Evolutionary conservation across 2,113 vertebrate species (phyloP), one percentile per base, ranked within the genome.

Genomic region (Hemiprocne comata): DNA sequence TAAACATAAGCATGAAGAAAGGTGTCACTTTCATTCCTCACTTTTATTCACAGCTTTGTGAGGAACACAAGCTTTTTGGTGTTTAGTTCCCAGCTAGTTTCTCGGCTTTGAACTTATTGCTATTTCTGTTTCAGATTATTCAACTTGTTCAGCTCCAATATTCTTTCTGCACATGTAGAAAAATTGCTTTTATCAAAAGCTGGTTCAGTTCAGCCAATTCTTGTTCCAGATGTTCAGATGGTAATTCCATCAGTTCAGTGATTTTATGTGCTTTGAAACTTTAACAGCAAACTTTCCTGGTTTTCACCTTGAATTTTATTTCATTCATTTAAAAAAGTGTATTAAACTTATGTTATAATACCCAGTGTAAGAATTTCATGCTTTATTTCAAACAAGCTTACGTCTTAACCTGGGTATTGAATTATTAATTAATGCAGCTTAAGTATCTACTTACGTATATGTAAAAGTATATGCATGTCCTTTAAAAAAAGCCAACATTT

Each of bases 71-170:
- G 54, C 15, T 62, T 94, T 75, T 77, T 54, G 26, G 36, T 73
- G 31, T 55, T 55, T 42, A 67, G 29, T 64, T 57, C 24, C 48
- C 77, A 29, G 18, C 44, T 62, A 60, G 34, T 82, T 91, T 87
- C 78, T 94, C 2, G 2, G 38, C 62, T 93, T 94, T 89, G 44
- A 91, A 79, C 10, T 93, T 82, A 72, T 1, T 93, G 77, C 77
- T 94, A 31, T 94, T 95, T 65, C 85, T 91, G 85, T 93, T 91
- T 93, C 77, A 74, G n/a, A 87, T 93, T 91, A 95, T 73, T 91
- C 65, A 64, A 46, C 55, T 81, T 74, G 46, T 74, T 81, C 69
- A 71, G 60, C 55, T 94, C 72, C 89, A 86, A 74, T 92, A 78
- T 89, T 78, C 90, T 95, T 85, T 93, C 93, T 67, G 73, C 92